Evolutionary conservation across 2,113 vertebrate species (phyloP).

Genomic region (Microtus pennsylvanicus): DNA sequence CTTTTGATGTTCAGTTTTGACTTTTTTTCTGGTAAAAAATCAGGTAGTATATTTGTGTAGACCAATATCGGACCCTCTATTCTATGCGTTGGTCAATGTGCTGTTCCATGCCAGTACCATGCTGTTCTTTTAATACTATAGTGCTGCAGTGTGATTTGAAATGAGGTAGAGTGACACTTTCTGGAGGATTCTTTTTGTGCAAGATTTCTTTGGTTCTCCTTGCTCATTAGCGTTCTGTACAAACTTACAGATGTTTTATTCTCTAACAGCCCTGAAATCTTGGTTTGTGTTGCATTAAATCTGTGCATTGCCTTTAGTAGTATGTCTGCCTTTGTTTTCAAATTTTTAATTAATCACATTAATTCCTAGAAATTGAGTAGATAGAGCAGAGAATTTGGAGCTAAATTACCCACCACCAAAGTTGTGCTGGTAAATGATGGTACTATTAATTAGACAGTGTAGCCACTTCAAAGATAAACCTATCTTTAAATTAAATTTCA

Average conservation of each 20-base stretch:
- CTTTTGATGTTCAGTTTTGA: no score
- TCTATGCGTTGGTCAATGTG: not conserved
- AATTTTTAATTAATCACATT: not conserved
- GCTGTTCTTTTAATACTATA: not conserved
- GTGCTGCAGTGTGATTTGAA: not conserved
- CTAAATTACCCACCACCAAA: not conserved
- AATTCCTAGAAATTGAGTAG: conserved; percentile 43
- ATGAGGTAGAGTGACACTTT: no score
- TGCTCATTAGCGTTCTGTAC: not conserved
- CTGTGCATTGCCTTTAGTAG: not conserved
- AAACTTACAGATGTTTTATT: not conserved
- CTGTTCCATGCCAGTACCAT: not conserved
- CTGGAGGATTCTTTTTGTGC: not conserved
- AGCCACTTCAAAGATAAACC: conserved; percentile 41
- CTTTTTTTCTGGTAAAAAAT: not conserved
- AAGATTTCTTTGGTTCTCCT: not conserved
- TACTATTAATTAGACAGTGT: not conserved
- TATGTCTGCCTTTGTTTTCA: not conserved
- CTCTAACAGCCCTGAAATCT: not conserved
- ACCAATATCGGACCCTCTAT: not conserved
- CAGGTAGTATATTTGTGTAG: not conserved
- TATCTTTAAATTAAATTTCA: conserved; percentile 36
- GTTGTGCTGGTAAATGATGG: not conserved
- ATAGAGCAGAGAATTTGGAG: not conserved
- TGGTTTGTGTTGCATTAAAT: not conserved